phyloP scores from a whole-genome alignment of 2,888 invertebrate genomes.

The Mesoligia furuncula region DNA sequence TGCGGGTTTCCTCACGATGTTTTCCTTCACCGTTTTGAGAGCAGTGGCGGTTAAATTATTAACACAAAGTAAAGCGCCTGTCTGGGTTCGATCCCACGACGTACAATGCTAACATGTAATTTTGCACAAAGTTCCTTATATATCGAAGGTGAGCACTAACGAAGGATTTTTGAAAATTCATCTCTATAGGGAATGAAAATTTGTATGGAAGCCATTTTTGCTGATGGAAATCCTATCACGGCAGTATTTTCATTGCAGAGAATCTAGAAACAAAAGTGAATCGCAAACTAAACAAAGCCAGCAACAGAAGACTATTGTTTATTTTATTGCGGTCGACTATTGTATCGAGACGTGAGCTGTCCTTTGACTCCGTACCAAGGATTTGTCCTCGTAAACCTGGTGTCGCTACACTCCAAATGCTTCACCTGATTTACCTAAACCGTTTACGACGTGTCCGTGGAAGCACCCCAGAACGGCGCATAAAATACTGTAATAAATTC shows the following conservation, averaged over 20 bases:
- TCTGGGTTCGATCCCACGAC: neutral
- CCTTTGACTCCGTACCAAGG: conserved; percentile 26
- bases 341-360: conserved; percentile 32
- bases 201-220: neutral
- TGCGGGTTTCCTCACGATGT: neutral
- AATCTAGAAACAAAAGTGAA: conserved; percentile 16
- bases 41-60: neutral
- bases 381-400: conserved; percentile 45
- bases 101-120: neutral
- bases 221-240: neutral
- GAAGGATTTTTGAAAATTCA: neutral
- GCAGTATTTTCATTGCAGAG: neutral
- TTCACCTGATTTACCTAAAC: conserved; percentile 67
- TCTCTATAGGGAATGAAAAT: neutral
- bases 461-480: conserved; percentile 64
- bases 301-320: conserved; percentile 32
- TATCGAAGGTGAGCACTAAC: no score
- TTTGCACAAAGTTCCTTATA: neutral
- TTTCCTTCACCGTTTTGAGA: neutral
- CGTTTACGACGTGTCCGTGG: conserved; percentile 67
- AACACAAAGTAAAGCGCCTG: neutral
- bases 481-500: conserved; percentile 83
- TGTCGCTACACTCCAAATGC: conserved; percentile 49
- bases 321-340: conserved; percentile 42
- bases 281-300: conserved; percentile 23